Evolutionary conservation across 2,797 vertebrate genomes (phyloP).

Genomic region (Clarias laeviceps): DNA sequence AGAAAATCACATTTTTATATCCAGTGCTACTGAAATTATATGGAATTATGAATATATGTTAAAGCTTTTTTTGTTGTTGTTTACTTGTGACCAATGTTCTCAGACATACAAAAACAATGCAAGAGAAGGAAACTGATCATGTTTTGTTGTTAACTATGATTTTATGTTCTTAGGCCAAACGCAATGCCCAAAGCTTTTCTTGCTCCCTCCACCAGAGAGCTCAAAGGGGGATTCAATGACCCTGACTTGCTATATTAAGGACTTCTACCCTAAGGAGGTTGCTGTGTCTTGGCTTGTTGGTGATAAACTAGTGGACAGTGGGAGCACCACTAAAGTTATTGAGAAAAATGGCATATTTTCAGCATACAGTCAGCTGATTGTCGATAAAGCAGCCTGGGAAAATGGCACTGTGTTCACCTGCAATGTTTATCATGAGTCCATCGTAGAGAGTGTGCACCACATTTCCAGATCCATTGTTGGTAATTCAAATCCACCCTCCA

Average conservation of each 20-base stretch:
- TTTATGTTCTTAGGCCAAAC: neutral
- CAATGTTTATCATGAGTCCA: constrained; percentile 43
- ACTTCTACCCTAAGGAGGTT: constrained; percentile 12
- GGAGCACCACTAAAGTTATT: neutral
- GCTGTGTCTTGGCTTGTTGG: constrained; percentile 50
- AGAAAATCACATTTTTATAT: neutral
- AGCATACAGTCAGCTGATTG: constrained; percentile 31
- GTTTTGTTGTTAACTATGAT: neutral
- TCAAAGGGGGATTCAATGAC: constrained; percentile 27
- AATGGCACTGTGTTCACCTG: constrained; percentile 19
- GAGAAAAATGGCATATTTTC: neutral
- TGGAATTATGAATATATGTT: neutral
- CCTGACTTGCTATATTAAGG: constrained; percentile 64
- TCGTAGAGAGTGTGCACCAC: neutral
- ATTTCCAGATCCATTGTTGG: constrained; percentile 26
- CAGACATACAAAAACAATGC: neutral
- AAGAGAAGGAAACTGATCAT: neutral
- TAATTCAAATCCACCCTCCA: neutral
- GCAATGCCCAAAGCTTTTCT: neutral
- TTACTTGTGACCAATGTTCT: constrained; percentile 1
- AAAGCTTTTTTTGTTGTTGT: too few relatives aligned
- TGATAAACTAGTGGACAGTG: constrained; percentile 43
- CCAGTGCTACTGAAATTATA: neutral
- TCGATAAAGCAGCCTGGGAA: neutral
- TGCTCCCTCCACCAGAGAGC: constrained; percentile 7